A percentile compares a stretch with the other conserved stretches of the same genome.
These are phyloP conservation scores for Zaprionus lineosus DNA, from an alignment of 2,888 invertebrate species.

Conservation along the genomic window DNA sequence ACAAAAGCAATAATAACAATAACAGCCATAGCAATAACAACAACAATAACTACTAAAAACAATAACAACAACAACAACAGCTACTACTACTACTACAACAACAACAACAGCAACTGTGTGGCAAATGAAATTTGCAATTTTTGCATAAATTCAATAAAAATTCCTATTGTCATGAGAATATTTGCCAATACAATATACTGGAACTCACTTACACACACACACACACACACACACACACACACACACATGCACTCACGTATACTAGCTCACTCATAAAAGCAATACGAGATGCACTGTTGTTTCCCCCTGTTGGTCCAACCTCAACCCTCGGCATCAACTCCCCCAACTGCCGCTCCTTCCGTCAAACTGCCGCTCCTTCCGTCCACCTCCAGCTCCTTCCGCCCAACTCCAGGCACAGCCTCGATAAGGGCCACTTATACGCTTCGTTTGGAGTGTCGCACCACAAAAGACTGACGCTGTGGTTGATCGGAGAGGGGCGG, in stretches of 20 bases:
- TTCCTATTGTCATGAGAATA: slow-evolving; percentile 77
- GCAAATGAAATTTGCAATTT: slow-evolving; percentile 74
- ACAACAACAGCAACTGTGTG: slow-evolving; percentile 27
- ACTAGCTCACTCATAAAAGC: slow-evolving; percentile 15
- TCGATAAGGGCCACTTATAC: slow-evolving; percentile 75
- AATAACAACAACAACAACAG: background rate
- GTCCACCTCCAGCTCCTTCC: background rate
- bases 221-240: background rate
- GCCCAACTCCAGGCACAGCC: slow-evolving; percentile 26
- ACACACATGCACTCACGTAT: background rate
- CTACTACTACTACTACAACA: slow-evolving; percentile 2
- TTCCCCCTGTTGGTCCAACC: background rate
- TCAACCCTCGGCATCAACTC: no score
- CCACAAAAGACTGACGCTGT: slow-evolving; percentile 70
- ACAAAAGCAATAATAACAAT: slow-evolving; percentile 1
- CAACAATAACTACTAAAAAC: background rate
- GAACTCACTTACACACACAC: slow-evolving; percentile 3
- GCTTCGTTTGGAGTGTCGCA: slow-evolving; percentile 64
- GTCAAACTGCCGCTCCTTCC: slow-evolving; percentile 4
- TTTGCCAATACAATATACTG: slow-evolving; percentile 69
- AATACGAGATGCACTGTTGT: slow-evolving; percentile 1
- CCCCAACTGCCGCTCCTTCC: background rate
- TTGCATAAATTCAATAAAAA: slow-evolving; percentile 79
- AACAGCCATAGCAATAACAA: no score
- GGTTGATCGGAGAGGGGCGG: slow-evolving; percentile 28